These are phyloP conservation scores for Patiria miniata DNA, from an alignment of 35 echinoderm and acorn worm species.

Conservation along the genomic window DNA sequence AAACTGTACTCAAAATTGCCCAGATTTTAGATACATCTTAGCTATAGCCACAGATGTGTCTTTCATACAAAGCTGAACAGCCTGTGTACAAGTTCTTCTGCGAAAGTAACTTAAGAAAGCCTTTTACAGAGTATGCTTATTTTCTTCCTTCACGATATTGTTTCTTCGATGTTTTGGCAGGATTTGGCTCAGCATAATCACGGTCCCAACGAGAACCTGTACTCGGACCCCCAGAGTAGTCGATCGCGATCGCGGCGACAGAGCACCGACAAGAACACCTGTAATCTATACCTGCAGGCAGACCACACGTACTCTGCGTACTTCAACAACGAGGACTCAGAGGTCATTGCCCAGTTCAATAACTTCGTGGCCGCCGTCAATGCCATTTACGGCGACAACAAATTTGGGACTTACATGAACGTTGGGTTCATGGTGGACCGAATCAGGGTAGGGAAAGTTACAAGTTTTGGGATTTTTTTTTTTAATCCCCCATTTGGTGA, in stretches of 20 bases:
- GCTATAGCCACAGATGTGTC: too few species aligned
- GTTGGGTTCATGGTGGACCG: slow-evolving; percentile 73
- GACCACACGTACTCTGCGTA: slow-evolving; percentile 83
- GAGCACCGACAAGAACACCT: slow-evolving; percentile 22
- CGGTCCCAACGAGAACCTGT: slow-evolving; percentile 55
- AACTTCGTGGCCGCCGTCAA: slow-evolving; percentile 81
- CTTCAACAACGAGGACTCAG: slow-evolving; percentile 44
- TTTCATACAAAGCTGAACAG: too few species aligned
- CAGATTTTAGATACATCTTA: too few species aligned
- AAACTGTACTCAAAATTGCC: too few species aligned
- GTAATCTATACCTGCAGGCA: slow-evolving; percentile 80
- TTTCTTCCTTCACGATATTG: too few species aligned
- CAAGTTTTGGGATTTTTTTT: too few species aligned
- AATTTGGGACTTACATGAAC: slow-evolving; percentile 40
- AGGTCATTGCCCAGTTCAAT: slow-evolving; percentile 71
- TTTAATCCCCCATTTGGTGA: too few species aligned
- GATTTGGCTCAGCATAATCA: slow-evolving; percentile 13
- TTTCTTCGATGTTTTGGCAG: background rate
- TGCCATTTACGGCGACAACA: slow-evolving; percentile 52
- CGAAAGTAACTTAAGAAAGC: too few species aligned
- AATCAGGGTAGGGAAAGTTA: slow-evolving; percentile 60
- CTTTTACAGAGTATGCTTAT: too few species aligned
- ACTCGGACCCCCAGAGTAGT: slow-evolving; percentile 39
- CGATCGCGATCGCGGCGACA: slow-evolving; percentile 10
- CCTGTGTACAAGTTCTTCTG: too few species aligned